Conservation (phyloP, 1,140 invertebrate genomes). For the Drosophila sproati region DNA sequence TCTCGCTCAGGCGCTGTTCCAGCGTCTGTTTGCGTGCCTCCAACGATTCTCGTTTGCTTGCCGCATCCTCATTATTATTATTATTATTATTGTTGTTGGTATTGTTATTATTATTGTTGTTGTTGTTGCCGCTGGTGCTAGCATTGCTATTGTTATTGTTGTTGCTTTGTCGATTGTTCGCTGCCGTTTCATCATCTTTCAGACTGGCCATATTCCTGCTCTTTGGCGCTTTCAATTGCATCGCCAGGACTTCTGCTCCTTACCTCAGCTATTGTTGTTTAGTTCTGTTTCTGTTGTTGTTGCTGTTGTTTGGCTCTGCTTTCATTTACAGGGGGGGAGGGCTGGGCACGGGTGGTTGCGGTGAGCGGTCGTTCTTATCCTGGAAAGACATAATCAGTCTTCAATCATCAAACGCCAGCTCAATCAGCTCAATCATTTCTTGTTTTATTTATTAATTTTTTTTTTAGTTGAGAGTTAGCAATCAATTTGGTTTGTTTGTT, state of each 20-base stretch:
- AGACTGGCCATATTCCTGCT: constrained; percentile 77
- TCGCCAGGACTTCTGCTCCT: constrained; percentile 59
- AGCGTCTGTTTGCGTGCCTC: constrained; percentile 69
- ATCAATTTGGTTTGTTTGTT: constrained; percentile 24
- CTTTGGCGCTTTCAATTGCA: constrained; percentile 76
- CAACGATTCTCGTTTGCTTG: constrained; percentile 65
- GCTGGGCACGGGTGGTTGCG: constrained; percentile 22
- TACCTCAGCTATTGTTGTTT: constrained; percentile 29
- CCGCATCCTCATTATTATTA: constrained; percentile 58
- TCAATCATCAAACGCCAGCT: constrained; percentile 59
- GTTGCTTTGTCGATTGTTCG: constrained; percentile 60
- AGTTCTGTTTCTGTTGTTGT: not conserved
- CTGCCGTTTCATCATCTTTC: constrained; percentile 73
- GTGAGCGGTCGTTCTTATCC: constrained; percentile 28
- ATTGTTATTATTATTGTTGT: constrained; percentile 41
- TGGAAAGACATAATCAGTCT: constrained; percentile 65
- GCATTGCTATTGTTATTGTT: constrained; percentile 40
- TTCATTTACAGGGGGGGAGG: constrained; percentile 8
- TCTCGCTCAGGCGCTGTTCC: constrained; percentile 74
- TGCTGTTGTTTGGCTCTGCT: constrained; percentile 9
- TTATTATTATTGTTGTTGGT: constrained; percentile 63
- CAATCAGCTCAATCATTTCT: constrained; percentile 8
- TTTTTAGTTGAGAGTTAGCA: constrained; percentile 37
- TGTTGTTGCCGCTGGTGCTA: constrained; percentile 30
- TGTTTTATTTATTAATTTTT: not conserved